Evolutionary conservation across 2,888 invertebrate species (phyloP), one percentile per base, ranked within the genome.

Genomic region (Tachina lurida): DNA sequence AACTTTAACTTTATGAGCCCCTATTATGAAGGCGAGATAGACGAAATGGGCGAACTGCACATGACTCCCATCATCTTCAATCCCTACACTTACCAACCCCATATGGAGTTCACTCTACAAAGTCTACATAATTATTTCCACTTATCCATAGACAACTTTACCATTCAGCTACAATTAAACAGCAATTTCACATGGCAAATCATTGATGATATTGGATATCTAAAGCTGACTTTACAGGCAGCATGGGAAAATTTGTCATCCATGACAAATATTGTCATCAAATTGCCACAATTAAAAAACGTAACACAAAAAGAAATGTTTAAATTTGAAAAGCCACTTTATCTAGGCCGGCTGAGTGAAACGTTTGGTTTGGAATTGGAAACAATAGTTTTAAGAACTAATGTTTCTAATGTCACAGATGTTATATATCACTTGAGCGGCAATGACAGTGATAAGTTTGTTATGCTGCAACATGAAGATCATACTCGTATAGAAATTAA

Each of bases 251-350:
- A 80, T n/a, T 63, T 80, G 39, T 45, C 73, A 10, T 62, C 80
- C 8, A 52, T 84, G 7, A 84, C 86, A 10, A 43, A 87, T 58
- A 63, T 87, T 2, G 62, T 89, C 17, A 63, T 87, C 15, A 70
- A 82, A 63, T 56, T 87, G 43, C 87, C 87, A 22, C 56, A 62
- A 52, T 31, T 22, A 19, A 52, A 54, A 75, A 41, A 41, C 1
- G 71, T 65, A 71, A 85, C 15, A 3, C 15, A 45, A 39, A 47
- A 45, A 45, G 79, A 86, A 67, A 47, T 83, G 54, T 76, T 86
- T 41, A 76, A 87, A 45, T 89, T 89, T 81, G 87, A 88, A 43
- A 81, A 88, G 63, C 71, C 87, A 1, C 22, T 87, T 2, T 90
- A 89, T 68, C 60, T 81, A 22, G 89, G 88, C 10, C 76, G 73